Evolutionary conservation across 2,797 vertebrate genomes (phyloP).

Genomic region (Brachyrhaphis roseni): DNA sequence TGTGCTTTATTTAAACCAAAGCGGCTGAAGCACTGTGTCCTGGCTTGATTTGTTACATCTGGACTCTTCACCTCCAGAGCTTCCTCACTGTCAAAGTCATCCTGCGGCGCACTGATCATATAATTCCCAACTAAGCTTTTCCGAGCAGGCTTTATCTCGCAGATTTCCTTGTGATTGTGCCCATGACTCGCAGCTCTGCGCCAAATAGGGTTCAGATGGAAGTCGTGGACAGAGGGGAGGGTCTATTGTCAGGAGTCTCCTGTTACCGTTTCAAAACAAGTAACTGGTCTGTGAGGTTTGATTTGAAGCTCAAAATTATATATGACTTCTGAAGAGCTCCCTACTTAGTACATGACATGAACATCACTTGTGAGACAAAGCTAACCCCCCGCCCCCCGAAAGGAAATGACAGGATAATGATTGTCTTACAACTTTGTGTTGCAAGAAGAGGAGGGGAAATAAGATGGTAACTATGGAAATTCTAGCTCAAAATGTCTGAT

Average conservation of each 20-base stretch:
- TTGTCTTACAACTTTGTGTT: constrained; percentile 6
- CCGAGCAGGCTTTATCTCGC: constrained; percentile 64
- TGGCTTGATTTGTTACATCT: constrained; percentile 60
- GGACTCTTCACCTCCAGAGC: constrained; percentile 61
- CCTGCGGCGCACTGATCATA: constrained; percentile 52
- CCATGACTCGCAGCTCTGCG: constrained; percentile 40
- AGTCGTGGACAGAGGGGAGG: constrained; percentile 1
- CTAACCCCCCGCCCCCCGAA: background rate
- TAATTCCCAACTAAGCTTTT: constrained; percentile 60
- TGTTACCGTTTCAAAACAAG: constrained; percentile 41
- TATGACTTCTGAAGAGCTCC: constrained; percentile 38
- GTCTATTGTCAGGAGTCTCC: constrained; percentile 43
- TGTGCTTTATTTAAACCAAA: constrained; percentile 36
- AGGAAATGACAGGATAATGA: constrained; percentile 14
- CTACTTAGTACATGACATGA: constrained; percentile 30
- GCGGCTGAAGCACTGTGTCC: constrained; percentile 51
- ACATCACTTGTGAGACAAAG: constrained; percentile 10
- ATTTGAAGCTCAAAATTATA: constrained; percentile 43
- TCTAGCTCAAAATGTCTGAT: constrained; percentile 30
- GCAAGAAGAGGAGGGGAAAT: constrained; percentile 30
- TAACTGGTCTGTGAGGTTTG: constrained; percentile 36
- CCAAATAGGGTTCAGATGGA: constrained; percentile 69
- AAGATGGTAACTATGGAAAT: constrained; percentile 15
- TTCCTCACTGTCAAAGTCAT: constrained; percentile 58
- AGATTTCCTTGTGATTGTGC: constrained; percentile 69